These are phyloP conservation scores for Crotalus helleri DNA, from an alignment of 2,113 vertebrate genomes.

Conservation along the genomic window DNA sequence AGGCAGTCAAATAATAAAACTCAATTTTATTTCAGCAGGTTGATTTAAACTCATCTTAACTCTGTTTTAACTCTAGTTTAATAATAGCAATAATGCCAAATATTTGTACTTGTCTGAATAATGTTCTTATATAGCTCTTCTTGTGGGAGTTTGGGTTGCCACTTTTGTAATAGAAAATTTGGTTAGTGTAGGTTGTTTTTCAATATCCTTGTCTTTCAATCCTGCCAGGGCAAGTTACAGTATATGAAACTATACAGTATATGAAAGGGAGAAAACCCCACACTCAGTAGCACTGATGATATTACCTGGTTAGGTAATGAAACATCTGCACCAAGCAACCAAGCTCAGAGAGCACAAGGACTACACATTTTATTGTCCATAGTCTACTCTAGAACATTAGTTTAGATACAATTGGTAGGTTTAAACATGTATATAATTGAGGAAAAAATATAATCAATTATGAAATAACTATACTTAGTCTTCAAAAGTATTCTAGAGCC, in stretches of 20 bases:
- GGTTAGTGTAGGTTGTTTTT: neutral
- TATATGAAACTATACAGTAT: neutral
- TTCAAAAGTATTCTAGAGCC: neutral
- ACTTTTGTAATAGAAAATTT: neutral
- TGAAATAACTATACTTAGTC: neutral
- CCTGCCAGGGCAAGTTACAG: neutral
- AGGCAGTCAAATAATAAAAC: neutral
- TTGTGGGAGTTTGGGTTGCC: neutral
- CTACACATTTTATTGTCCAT: neutral
- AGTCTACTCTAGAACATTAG: neutral
- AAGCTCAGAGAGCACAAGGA: neutral
- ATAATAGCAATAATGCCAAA: neutral
- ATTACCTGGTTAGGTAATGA: neutral
- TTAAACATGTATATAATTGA: neutral
- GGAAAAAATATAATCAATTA: neutral
- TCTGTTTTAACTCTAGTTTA: neutral
- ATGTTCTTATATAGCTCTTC: neutral
- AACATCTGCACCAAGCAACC: neutral
- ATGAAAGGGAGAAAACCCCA: neutral
- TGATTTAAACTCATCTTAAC: neutral
- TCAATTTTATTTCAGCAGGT: neutral
- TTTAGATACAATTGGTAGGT: neutral
- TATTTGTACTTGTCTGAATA: neutral
- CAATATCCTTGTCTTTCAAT: neutral
- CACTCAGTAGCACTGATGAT: neutral